Base-by-base conservation (phyloP, 2,113 vertebrate species). In the Microcebus tavaratra region DNA sequence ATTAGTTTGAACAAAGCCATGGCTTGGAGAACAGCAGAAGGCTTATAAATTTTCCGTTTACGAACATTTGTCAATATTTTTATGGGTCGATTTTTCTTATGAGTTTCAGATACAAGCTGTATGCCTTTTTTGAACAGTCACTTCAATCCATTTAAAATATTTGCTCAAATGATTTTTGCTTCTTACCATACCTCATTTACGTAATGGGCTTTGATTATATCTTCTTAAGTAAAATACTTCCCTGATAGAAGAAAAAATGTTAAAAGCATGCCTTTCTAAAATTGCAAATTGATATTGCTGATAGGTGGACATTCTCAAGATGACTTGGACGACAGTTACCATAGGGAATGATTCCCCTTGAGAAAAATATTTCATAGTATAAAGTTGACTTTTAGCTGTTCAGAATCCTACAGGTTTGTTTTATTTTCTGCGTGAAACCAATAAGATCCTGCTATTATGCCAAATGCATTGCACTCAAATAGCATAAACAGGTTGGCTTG, bases 111-210 rank as follows among this genome's bases (percentile, higher is more conserved):
- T 87, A 80, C 8, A 79, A 57, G 57, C 25, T 45, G 1, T 4
- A 27, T 85, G n/a, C 3, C 61, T 92, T 95, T 85, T 96, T 95
- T 95, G 93, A 96, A 94, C 70, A 92, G 82, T 95, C 80, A 92
- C 93, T 98, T 97, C 72, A 91, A 88, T 98, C 97, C 92, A 96
- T 88, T 98, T 98, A 91, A 98, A 97, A 91, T 95, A 21, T 91
- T 27, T 80, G 50, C 94, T 84, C 96, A 96, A 97, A 96, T 98
- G 55, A 91, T 72, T 92, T 97, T 91, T 95, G 21, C 50, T 53
- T 25, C 73, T 50, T 96, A 83, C 63, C 96, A 88, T 90, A 86
- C 36, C 7, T 97, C 79, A 83, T 90, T 95, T 94, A 94, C 42
- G 81, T 45, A 65, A 76, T 68, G 29, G 39, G 20, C 23, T 89